Evolutionary conservation across 2,888 invertebrate genomes (phyloP), one percentile per base, ranked within the genome.

Genomic region (Ypsolopha sequella): DNA sequence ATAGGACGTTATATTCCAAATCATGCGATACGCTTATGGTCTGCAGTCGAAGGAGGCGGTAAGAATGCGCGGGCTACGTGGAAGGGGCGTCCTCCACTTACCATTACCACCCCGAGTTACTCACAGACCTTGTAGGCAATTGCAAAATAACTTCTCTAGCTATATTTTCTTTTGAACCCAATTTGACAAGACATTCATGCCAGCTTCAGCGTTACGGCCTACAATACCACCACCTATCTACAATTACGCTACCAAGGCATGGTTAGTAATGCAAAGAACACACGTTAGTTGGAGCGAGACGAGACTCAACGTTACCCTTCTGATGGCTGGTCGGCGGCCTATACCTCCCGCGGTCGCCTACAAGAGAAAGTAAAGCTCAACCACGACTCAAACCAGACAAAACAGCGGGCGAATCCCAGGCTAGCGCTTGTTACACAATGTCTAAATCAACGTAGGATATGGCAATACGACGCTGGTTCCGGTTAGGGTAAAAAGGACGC

Each of bases 281-380:
- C 66, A 66, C 61, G 65, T 72, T 73, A 75, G 64, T 24, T 24
- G 24, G 70, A 69, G 70, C 67, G 67, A 68, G 60, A 68, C 68
- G 66, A 62, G 64, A 68, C 66, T 64, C 58, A 76, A 82, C 80
- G 65, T 86, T 86, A 85, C 85, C 86, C 84, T 79, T 78, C 62
- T 80, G 82, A 70, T 86, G 86, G 61, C 77, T 80, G 66, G 79
- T 61, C 61, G 85, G 85, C 76, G 74, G 74, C 73, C 65, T 76
- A 73, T 80, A 80, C 70, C 66, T 65, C 70, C 73, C 73, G 66
- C 76, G 74, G 74, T 68, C 76, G 70, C 73, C 85, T 86, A 86
- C 73, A 80, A 85, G 77, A 86, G 68, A 81, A 85, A 84, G 68
- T 69, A 79, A 66, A 80, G 69, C 81, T 86, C 73, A 86, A 79